Percentiles rank a stretch among this genome's conserved stretches.
phyloP scores from a whole-genome alignment of 2,888 invertebrate genomes.

The Diploptera punctata region DNA sequence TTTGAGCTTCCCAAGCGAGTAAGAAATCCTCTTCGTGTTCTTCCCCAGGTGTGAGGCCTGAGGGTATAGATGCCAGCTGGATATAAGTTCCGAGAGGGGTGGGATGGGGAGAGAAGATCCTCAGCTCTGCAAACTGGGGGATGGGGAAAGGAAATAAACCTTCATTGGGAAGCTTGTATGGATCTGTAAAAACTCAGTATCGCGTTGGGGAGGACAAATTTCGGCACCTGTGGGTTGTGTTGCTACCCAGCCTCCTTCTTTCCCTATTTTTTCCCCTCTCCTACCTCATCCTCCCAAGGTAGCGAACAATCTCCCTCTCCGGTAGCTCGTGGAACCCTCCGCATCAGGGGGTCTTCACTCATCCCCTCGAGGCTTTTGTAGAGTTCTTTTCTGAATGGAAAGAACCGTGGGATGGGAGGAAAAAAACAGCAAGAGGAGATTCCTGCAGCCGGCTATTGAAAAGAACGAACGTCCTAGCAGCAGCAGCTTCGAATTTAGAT shows the following conservation, averaged over 20 bases:
- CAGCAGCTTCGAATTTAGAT: constrained; percentile 4
- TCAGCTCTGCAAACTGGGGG: constrained; percentile 7
- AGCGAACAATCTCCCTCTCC: constrained; percentile 32
- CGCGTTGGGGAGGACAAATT: constrained; percentile 26
- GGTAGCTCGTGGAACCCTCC: constrained; percentile 35
- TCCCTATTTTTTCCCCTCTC: no score
- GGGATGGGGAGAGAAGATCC: constrained; percentile 11
- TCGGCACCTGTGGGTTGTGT: constrained; percentile 39
- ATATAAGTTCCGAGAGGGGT: not conserved
- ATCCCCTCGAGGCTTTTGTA: constrained; percentile 16
- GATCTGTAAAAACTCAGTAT: constrained; percentile 15
- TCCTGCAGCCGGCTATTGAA: constrained; percentile 29
- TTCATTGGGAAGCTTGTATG: not conserved
- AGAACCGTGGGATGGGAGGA: constrained; percentile 33
- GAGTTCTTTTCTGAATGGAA: constrained; percentile 32
- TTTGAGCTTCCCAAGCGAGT: constrained; percentile 27
- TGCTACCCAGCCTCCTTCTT: not conserved
- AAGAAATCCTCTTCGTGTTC: constrained; percentile 20
- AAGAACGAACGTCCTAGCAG: not conserved
- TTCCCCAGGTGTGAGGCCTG: constrained; percentile 40
- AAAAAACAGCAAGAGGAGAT: constrained; percentile 19
- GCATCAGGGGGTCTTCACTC: constrained; percentile 28
- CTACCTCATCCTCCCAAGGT: not conserved
- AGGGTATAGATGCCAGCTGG: constrained; percentile 24
- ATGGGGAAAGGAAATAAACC: not conserved